Percentiles rank a stretch among this genome's conserved stretches.
Evolutionary conservation across 2,888 invertebrate genomes (phyloP).

Genomic region (Amphimallon solstitiale): DNA sequence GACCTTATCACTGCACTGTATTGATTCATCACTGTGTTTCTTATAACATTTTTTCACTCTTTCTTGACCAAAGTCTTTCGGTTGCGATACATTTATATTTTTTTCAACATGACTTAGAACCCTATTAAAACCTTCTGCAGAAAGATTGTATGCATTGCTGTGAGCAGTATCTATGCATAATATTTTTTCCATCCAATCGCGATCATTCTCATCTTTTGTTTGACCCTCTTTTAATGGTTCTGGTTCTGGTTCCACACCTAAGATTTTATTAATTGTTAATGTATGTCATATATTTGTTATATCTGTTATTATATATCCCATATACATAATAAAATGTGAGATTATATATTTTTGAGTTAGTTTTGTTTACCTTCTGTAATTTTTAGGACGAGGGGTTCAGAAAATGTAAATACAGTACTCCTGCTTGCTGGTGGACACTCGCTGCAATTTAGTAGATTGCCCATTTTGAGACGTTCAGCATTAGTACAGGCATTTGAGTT

Average conservation of each 20-base stretch:
- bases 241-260: slow-evolving; percentile 29
- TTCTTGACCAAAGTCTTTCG: neutral
- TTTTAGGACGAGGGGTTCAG: slow-evolving; percentile 51
- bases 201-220: slow-evolving; percentile 35
- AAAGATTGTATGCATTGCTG: slow-evolving; percentile 64
- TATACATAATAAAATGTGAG: neutral
- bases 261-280: neutral
- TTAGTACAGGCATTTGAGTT: no score
- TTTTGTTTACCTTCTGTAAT: slow-evolving; percentile 47
- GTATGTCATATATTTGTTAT: neutral
- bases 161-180: slow-evolving; percentile 66
- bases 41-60: slow-evolving; percentile 45
- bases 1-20: slow-evolving; percentile 52
- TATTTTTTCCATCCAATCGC: slow-evolving; percentile 59
- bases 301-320: neutral
- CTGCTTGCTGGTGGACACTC: slow-evolving; percentile 43
- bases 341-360: neutral
- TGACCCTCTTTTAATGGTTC: slow-evolving; percentile 8
- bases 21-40: slow-evolving; percentile 47
- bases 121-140: slow-evolving; percentile 46
- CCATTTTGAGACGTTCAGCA: slow-evolving; percentile 38
- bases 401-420: slow-evolving; percentile 53
- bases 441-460: slow-evolving; percentile 42
- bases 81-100: neutral
- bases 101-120: slow-evolving; percentile 6